phyloP scores from a whole-genome alignment of 2,113 vertebrate genomes.

The Manacus vitellinus region DNA sequence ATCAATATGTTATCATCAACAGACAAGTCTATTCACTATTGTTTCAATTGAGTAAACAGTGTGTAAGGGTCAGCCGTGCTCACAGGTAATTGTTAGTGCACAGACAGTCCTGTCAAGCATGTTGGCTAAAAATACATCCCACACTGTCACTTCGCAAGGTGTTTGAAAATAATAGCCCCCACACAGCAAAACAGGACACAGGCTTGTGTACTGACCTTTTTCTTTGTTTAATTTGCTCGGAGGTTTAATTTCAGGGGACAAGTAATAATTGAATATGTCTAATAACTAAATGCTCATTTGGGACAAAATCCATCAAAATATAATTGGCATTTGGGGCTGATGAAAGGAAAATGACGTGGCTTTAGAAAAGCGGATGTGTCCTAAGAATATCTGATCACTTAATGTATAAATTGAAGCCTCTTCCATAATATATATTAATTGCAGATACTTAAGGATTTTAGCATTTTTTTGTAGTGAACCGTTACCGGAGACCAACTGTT shows the following conservation, averaged over 20 bases:
- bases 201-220: slow-evolving; percentile 88
- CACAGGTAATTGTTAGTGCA: slow-evolving; percentile 88
- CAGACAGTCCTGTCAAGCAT: slow-evolving; percentile 81
- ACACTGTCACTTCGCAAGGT: slow-evolving; percentile 87
- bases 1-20: slow-evolving; percentile 80
- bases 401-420: slow-evolving; percentile 73
- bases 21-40: slow-evolving; percentile 77
- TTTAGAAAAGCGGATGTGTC: slow-evolving; percentile 52
- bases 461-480: slow-evolving; percentile 66
- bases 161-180: slow-evolving; percentile 86
- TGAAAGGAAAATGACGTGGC: slow-evolving; percentile 63
- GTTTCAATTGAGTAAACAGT: slow-evolving; percentile 86
- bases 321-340: slow-evolving; percentile 80
- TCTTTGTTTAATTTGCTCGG: slow-evolving; percentile 80
- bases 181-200: slow-evolving; percentile 79
- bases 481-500: slow-evolving; percentile 78
- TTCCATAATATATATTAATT: slow-evolving; percentile 80
- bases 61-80: slow-evolving; percentile 83
- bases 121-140: slow-evolving; percentile 86
- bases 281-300: slow-evolving; percentile 83
- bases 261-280: slow-evolving; percentile 82
- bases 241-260: slow-evolving; percentile 80
- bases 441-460: slow-evolving; percentile 74
- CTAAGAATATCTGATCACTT: slow-evolving; percentile 74
- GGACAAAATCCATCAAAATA: slow-evolving; percentile 82